phyloP scores from a whole-genome alignment of 2,797 vertebrate species.

The Semotilus atromaculatus region DNA sequence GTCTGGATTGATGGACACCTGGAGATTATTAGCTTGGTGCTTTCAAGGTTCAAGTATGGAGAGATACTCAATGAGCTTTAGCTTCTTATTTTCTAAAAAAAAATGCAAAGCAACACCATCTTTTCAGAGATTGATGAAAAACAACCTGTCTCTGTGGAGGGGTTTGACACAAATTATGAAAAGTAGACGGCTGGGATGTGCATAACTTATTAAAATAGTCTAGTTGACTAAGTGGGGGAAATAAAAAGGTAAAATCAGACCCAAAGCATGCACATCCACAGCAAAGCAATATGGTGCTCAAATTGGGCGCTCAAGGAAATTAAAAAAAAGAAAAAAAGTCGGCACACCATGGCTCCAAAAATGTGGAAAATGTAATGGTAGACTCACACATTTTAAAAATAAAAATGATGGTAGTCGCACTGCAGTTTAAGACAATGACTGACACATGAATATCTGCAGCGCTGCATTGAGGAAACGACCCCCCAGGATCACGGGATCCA shows the following conservation, averaged over 20 bases:
- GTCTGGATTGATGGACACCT: not conserved
- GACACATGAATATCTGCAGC: conserved; percentile 74
- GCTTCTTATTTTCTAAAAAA: too few species aligned
- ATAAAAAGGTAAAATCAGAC: not conserved
- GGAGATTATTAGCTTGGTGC: conserved; percentile 6
- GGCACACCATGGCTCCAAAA: too few species aligned
- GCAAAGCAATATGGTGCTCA: too few species aligned
- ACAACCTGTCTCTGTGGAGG: not conserved
- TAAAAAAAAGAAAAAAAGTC: too few species aligned
- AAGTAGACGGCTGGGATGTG: not conserved
- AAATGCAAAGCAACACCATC: not conserved
- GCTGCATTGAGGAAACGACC: conserved; percentile 80
- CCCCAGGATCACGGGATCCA: conserved; percentile 78
- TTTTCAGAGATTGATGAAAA: not conserved
- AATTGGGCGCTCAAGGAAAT: too few species aligned
- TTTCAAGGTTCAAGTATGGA: conserved; percentile 16
- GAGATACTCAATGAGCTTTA: not conserved
- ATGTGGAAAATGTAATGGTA: too few species aligned
- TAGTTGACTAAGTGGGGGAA: conserved; percentile 8
- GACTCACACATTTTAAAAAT: not conserved
- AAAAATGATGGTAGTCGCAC: conserved; percentile 15
- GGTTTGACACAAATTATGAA: not conserved
- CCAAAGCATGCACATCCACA: too few species aligned
- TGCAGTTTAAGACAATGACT: conserved; percentile 67
- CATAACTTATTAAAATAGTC: not conserved